These are phyloP conservation scores for Hystrix cristata DNA, from an alignment of 2,113 vertebrate genomes.

Conservation along the genomic window DNA sequence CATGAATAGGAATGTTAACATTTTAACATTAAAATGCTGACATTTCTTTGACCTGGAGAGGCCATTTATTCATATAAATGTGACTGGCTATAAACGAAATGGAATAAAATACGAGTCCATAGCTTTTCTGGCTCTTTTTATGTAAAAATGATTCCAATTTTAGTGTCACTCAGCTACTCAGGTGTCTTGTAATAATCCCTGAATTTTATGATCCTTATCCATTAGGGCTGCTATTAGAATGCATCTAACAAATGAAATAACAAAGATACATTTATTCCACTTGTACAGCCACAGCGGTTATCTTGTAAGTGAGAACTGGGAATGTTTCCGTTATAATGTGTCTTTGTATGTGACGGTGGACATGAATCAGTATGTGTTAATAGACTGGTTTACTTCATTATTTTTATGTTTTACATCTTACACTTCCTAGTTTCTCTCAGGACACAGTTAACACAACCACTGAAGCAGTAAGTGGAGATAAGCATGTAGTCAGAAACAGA, in stretches of 20 bases:
- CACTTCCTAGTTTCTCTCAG: background rate
- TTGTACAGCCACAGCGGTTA: slow-evolving; percentile 24
- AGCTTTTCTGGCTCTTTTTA: slow-evolving; percentile 2
- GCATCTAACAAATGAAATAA: slow-evolving; percentile 22
- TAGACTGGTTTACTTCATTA: slow-evolving; percentile 33
- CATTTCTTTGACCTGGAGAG: background rate
- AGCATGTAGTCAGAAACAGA: slow-evolving; percentile 46
- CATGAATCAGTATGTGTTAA: background rate
- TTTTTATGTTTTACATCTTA: slow-evolving; percentile 22
- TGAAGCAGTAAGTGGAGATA: slow-evolving; percentile 35
- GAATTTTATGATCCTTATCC: slow-evolving; percentile 1
- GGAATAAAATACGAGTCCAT: background rate
- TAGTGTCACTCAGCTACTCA: background rate
- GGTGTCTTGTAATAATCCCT: slow-evolving; percentile 24
- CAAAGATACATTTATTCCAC: slow-evolving; percentile 48
- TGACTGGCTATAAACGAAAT: background rate
- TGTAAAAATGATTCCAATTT: background rate
- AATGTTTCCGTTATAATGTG: slow-evolving; percentile 11
- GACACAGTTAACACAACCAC: slow-evolving; percentile 27
- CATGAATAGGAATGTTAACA: background rate
- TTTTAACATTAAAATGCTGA: slow-evolving; percentile 36
- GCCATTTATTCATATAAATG: background rate
- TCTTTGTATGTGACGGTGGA: slow-evolving; percentile 39
- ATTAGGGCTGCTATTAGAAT: slow-evolving; percentile 52
- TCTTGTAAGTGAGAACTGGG: slow-evolving; percentile 41